These are phyloP conservation scores for Platygyra sinensis DNA, from an alignment of 64 coral and sea anemone genomes.

Conservation along the genomic window DNA sequence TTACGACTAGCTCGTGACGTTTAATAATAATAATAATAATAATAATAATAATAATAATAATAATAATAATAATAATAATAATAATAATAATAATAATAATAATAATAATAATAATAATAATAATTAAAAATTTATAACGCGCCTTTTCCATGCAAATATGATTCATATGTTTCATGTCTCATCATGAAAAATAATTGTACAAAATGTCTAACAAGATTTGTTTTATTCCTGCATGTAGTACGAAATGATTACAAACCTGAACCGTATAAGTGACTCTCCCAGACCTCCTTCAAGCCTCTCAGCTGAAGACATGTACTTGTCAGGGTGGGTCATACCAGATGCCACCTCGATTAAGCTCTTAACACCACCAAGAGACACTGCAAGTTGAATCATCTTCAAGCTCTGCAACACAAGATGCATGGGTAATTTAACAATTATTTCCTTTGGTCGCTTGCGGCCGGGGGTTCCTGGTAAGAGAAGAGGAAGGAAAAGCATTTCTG, in stretches of 20 bases:
- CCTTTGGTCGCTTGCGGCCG: too few relatives aligned
- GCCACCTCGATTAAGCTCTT: slow-evolving; percentile 71
- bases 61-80: too few relatives aligned
- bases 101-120: too few relatives aligned
- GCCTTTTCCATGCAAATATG: too few relatives aligned
- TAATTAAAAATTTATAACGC: too few relatives aligned
- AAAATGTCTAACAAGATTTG: background rate
- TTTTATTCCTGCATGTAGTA: background rate
- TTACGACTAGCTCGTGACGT: too few relatives aligned
- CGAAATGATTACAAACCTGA: slow-evolving; percentile 42
- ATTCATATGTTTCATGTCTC: too few relatives aligned
- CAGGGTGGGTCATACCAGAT: slow-evolving; percentile 43
- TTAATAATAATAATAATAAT: too few relatives aligned
- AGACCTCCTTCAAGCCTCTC: slow-evolving; percentile 44
- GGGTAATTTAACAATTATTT: background rate
- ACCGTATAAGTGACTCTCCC: slow-evolving; percentile 59
- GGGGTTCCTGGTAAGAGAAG: background rate
- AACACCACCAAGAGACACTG: slow-evolving; percentile 72
- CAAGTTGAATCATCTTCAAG: slow-evolving; percentile 68
- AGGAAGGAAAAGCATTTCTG: background rate
- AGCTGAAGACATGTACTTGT: slow-evolving; percentile 71
- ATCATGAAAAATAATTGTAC: background rate
- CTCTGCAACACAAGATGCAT: slow-evolving; percentile 39
- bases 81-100: too few relatives aligned
- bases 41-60: too few relatives aligned